Percentiles rank a stretch among this genome's conserved stretches.
These are phyloP conservation scores for Python bivittatus DNA, from an alignment of 2,113 vertebrate genomes.

Conservation along the genomic window DNA sequence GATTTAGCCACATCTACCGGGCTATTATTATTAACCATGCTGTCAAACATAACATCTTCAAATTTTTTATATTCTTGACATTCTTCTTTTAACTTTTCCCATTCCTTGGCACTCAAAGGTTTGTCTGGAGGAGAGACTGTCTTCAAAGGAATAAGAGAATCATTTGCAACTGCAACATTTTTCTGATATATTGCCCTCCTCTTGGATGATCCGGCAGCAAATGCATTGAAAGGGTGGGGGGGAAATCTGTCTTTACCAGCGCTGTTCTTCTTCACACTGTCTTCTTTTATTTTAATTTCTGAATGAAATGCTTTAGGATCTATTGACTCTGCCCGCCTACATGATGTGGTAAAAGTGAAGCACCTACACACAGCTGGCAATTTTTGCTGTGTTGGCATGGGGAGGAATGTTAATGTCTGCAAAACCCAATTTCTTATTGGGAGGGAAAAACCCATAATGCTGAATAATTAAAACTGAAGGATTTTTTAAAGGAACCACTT, in stretches of 20 bases:
- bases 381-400: conserved; percentile 25
- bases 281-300: conserved; percentile 25
- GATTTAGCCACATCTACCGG: conserved; percentile 86
- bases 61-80: conserved; percentile 65
- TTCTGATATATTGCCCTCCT: conserved; percentile 58
- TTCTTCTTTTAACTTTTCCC: conserved; percentile 77
- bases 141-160: rapidly evolving
- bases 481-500: not conserved
- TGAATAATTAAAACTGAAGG: not conserved
- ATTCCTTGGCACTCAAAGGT: conserved; percentile 80
- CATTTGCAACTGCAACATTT: conserved; percentile 17
- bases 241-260: conserved; percentile 7
- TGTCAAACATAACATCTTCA: conserved; percentile 75
- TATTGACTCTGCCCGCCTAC: conserved; percentile 36
- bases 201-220: conserved; percentile 82
- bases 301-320: conserved; percentile 42
- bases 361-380: conserved; percentile 28
- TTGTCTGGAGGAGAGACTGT: conserved; percentile 70
- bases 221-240: conserved; percentile 65
- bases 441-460: conserved; percentile 63
- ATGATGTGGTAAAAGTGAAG: conserved; percentile 53
- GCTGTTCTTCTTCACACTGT: conserved; percentile 11
- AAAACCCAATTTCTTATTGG: conserved; percentile 45
- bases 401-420: conserved; percentile 47
- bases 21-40: conserved; percentile 63